Percentiles rank a stretch among this genome's conserved stretches.
phyloP scores from a whole-genome alignment of 1,140 invertebrate species.

The Drosophila sp. region DNA sequence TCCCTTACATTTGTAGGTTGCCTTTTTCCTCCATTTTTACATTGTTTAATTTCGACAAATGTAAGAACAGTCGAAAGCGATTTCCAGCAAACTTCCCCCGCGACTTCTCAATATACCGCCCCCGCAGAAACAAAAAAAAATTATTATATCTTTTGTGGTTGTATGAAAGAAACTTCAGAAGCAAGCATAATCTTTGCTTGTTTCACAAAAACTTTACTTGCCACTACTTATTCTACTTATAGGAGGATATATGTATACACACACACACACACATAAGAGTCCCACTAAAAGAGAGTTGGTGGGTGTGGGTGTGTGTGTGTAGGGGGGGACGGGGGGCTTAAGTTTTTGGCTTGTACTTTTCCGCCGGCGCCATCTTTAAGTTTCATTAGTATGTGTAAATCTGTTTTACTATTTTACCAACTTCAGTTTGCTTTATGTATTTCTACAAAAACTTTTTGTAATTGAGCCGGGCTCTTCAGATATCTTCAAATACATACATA shows the following conservation, averaged over 20 bases:
- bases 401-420: conserved; percentile 32
- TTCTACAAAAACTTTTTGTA: conserved; percentile 63
- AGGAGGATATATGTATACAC: conserved; percentile 34
- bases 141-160: conserved; percentile 28
- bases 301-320: background rate
- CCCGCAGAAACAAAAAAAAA: background rate
- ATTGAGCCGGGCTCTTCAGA: conserved; percentile 50
- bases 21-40: conserved; percentile 59
- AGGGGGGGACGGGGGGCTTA: conserved; percentile 19
- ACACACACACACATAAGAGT: conserved; percentile 21
- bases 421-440: conserved; percentile 45
- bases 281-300: background rate
- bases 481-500: background rate
- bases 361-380: conserved; percentile 78
- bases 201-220: conserved; percentile 67
- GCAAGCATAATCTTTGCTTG: conserved; percentile 75
- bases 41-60: conserved; percentile 80
- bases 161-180: conserved; percentile 50
- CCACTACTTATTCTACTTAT: conserved; percentile 41
- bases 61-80: conserved; percentile 71
- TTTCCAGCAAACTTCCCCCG: conserved; percentile 42
- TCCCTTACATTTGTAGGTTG: conserved; percentile 31
- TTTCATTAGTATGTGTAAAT: conserved; percentile 70
- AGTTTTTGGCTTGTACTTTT: conserved; percentile 49
- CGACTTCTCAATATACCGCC: background rate